Evolutionary conservation across 1,140 invertebrate species (phyloP).

Genomic region (Drosophila yakuba): DNA sequence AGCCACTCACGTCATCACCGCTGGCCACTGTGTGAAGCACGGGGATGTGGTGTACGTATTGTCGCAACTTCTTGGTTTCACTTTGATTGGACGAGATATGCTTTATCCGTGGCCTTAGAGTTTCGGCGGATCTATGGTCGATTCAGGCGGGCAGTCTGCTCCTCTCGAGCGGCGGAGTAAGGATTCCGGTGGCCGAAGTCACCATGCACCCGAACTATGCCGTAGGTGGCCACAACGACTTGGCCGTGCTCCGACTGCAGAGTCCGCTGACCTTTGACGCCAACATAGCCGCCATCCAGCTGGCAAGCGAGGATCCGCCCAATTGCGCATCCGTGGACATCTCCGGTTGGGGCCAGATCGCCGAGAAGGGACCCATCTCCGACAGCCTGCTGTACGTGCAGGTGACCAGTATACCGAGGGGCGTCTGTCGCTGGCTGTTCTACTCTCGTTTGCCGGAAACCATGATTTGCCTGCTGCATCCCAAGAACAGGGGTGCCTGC

Average conservation of each 20-base stretch:
- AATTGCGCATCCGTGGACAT: conserved; percentile 58
- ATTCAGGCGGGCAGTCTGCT: conserved; percentile 57
- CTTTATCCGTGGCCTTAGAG: background rate
- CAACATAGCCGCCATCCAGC: conserved; percentile 70
- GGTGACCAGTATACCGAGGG: conserved; percentile 23
- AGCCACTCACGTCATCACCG: conserved; percentile 86
- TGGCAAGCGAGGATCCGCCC: conserved; percentile 68
- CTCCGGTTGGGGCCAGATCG: conserved; percentile 85
- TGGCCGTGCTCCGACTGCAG: conserved; percentile 85
- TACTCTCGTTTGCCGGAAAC: conserved; percentile 39
- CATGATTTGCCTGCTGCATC: conserved; percentile 64
- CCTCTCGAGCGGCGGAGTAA: conserved; percentile 40
- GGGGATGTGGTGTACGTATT: conserved; percentile 33
- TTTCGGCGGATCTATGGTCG: background rate
- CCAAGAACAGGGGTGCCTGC: conserved; percentile 59
- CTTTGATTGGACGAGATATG: background rate
- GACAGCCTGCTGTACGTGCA: conserved; percentile 35
- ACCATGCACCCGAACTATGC: conserved; percentile 80
- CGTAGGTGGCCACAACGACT: conserved; percentile 26
- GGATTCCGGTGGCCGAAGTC: conserved; percentile 38
- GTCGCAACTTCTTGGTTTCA: too few species aligned
- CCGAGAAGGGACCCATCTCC: conserved; percentile 50
- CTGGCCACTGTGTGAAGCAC: conserved; percentile 86
- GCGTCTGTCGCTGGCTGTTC: conserved; percentile 24
- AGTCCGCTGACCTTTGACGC: conserved; percentile 64